These are phyloP conservation scores for Amblyopsis hoosieri DNA, from an alignment of 2,797 vertebrate species.

Conservation along the genomic window DNA sequence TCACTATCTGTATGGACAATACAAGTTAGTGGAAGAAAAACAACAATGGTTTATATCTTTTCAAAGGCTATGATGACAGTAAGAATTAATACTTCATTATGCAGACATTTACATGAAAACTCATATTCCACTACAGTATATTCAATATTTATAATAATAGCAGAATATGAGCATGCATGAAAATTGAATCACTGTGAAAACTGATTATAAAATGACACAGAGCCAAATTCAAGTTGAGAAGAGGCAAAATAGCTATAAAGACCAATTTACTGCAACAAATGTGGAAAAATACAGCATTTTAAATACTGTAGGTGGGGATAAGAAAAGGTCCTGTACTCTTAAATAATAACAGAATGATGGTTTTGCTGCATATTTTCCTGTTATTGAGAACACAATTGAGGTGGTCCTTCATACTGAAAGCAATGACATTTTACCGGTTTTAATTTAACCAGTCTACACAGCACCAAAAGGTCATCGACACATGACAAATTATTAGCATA, in stretches of 20 bases:
- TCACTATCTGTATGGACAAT: too few species aligned
- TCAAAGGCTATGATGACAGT: too few species aligned
- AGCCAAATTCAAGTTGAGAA: neutral
- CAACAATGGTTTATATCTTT: too few species aligned
- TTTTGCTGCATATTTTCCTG: slow-evolving; percentile 20
- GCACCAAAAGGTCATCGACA: slow-evolving; percentile 47
- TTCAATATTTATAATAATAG: too few species aligned
- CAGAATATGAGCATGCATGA: too few species aligned
- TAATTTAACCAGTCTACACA: slow-evolving; percentile 45
- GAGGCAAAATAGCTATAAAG: neutral
- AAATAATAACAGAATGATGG: slow-evolving; percentile 29
- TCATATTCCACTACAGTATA: too few species aligned
- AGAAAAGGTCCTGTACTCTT: neutral
- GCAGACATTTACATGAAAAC: too few species aligned
- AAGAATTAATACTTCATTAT: too few species aligned
- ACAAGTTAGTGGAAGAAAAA: too few species aligned
- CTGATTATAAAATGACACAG: neutral
- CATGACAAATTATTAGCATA: slow-evolving; percentile 30
- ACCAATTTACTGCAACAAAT: neutral
- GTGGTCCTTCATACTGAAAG: slow-evolving; percentile 40
- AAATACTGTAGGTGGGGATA: slow-evolving; percentile 9
- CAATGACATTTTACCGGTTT: slow-evolving; percentile 23
- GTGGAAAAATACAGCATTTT: slow-evolving; percentile 2
- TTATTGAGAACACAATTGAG: slow-evolving; percentile 22
- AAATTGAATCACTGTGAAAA: too few species aligned